phyloP scores from a whole-genome alignment of 2,797 vertebrate genomes.

The Arrhamphus sclerolepis region DNA sequence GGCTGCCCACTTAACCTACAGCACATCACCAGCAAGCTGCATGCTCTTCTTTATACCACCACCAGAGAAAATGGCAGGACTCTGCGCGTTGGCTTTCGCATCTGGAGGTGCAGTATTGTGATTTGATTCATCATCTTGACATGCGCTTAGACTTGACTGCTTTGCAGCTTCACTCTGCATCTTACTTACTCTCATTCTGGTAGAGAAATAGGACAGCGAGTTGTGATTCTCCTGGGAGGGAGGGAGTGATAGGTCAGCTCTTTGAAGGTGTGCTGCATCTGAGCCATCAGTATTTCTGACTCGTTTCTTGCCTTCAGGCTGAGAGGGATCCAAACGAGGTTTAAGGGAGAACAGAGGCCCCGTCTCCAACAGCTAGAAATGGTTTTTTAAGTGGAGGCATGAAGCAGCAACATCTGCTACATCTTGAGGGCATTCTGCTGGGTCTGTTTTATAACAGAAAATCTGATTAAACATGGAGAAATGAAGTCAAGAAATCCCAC shows the following conservation, averaged over 20 bases:
- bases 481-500: conserved; percentile 1
- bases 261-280: conserved; percentile 28
- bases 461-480: conserved; percentile 16
- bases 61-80: conserved; percentile 66
- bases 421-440: conserved; percentile 8
- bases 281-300: neutral
- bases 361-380: neutral
- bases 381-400: conserved; percentile 19
- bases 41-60: conserved; percentile 22
- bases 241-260: conserved; percentile 55
- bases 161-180: conserved; percentile 1
- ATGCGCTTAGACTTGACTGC: neutral
- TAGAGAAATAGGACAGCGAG: conserved; percentile 54
- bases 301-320: conserved; percentile 1
- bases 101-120: conserved; percentile 68
- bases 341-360: neutral
- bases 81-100: conserved; percentile 53
- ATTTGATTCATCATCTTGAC: conserved; percentile 17
- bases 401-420: conserved; percentile 23
- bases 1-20: conserved; percentile 12
- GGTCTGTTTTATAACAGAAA: conserved; percentile 16
- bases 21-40: conserved; percentile 4
- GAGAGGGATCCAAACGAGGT: neutral
- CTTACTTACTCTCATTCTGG: conserved; percentile 24
- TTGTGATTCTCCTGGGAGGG: conserved; percentile 26